phyloP scores from a whole-genome alignment of 2,888 invertebrate genomes.

The Drosophila testacea region DNA sequence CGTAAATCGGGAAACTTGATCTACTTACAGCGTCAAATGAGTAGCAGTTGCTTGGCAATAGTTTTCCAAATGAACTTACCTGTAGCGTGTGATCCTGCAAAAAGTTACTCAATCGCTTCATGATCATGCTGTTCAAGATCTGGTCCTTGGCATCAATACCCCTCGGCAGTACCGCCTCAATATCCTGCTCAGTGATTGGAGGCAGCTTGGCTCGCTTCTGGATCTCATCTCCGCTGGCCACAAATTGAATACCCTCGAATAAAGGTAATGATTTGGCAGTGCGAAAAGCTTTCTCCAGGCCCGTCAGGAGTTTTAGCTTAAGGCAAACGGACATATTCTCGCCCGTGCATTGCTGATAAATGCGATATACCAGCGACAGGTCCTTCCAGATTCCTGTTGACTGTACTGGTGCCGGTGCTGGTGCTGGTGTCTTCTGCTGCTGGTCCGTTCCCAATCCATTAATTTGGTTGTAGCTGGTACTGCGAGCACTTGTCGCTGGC shows the following conservation, averaged over 20 bases:
- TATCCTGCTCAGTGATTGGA: slow-evolving; percentile 86
- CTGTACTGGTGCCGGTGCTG: slow-evolving; percentile 1
- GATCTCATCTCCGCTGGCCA: slow-evolving; percentile 86
- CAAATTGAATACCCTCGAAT: slow-evolving; percentile 91
- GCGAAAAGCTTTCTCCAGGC: slow-evolving; percentile 90
- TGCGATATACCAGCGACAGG: slow-evolving; percentile 90
- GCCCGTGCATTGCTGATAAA: slow-evolving; percentile 92
- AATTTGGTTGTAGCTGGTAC: slow-evolving; percentile 66
- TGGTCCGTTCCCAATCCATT: slow-evolving; percentile 58
- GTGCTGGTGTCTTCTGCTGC: slow-evolving; percentile 23
- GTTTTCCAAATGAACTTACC: slow-evolving; percentile 85
- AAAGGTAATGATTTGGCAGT: slow-evolving; percentile 88
- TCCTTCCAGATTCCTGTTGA: slow-evolving; percentile 85
- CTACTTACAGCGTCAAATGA: slow-evolving; percentile 80
- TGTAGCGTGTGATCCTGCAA: slow-evolving; percentile 92
- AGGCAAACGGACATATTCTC: slow-evolving; percentile 89
- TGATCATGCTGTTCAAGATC: slow-evolving; percentile 90
- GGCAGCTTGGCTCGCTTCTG: slow-evolving; percentile 44
- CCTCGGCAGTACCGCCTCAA: slow-evolving; percentile 91
- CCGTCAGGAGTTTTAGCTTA: slow-evolving; percentile 91
- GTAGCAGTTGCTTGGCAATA: background rate
- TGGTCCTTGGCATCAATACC: slow-evolving; percentile 90
- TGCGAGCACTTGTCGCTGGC: slow-evolving; percentile 65
- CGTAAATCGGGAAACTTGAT: slow-evolving; percentile 91
- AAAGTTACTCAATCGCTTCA: slow-evolving; percentile 90